Conservation (phyloP, 2,797 vertebrate genomes). For the Gymnopithys bicolor region DNA sequence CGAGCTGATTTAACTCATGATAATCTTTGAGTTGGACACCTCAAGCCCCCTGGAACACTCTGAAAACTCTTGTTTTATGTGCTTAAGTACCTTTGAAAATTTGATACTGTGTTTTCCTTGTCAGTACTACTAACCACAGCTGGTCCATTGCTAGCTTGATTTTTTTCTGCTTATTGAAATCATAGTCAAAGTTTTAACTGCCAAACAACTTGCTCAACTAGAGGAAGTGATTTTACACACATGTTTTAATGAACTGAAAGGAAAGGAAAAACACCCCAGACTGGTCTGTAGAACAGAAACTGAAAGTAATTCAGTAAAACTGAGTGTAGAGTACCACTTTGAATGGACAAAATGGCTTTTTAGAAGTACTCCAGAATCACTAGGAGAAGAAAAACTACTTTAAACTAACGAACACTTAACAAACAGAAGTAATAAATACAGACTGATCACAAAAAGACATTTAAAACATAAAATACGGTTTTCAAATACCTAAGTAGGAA, state of each 20-base stretch:
- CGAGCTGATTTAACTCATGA: not conserved
- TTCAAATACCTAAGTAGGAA: not conserved
- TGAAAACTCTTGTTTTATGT: not conserved
- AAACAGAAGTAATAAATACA: not conserved
- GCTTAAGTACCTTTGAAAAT: not conserved
- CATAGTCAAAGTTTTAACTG: not conserved
- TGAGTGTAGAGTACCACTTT: not conserved
- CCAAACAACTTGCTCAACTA: not conserved
- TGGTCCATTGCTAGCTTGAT: not conserved
- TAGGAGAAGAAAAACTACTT: not conserved
- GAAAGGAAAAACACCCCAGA: not conserved
- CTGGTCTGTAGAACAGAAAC: slow-evolving; percentile 7
- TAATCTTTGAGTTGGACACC: not conserved
- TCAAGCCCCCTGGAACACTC: not conserved
- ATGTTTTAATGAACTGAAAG: not conserved
- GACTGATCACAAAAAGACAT: not conserved
- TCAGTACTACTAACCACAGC: not conserved
- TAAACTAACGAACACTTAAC: not conserved
- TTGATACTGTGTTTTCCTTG: not conserved
- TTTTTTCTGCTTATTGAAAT: not conserved
- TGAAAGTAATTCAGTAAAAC: slow-evolving; percentile 28
- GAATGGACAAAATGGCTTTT: not conserved
- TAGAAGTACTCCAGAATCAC: not conserved
- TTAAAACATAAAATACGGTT: not conserved
- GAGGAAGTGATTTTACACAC: not conserved